Conservation (phyloP, 2,113 vertebrate species). For the Hypomesus transpacificus region DNA sequence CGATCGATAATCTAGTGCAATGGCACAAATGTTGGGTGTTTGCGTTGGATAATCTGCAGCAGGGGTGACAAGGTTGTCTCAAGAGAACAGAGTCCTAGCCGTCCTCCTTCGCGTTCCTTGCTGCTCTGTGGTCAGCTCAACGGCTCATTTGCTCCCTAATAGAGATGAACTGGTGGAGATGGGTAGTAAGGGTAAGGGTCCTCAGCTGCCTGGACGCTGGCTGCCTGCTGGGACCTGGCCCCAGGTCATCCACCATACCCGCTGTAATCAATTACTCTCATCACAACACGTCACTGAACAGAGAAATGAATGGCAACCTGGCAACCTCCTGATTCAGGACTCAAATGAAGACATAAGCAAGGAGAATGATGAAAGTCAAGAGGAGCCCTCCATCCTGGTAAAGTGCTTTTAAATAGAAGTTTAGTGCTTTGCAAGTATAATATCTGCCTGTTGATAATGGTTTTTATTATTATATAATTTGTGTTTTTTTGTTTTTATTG, state of each 20-base stretch:
- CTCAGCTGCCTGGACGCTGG: background rate
- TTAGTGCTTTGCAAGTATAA: too few relatives aligned
- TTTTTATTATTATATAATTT: too few relatives aligned
- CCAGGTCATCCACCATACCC: background rate
- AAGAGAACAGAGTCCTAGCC: background rate
- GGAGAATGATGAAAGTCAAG: too few relatives aligned
- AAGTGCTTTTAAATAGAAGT: too few relatives aligned
- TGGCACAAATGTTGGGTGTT: too few relatives aligned
- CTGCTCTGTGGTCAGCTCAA: background rate
- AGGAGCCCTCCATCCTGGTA: too few relatives aligned
- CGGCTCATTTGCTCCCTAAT: constrained; percentile 1
- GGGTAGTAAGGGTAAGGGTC: background rate
- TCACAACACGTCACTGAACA: background rate
- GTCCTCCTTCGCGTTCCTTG: background rate
- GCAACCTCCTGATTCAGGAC: too few relatives aligned
- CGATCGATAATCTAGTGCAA: too few relatives aligned
- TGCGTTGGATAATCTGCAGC: background rate
- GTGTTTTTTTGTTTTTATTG: too few relatives aligned
- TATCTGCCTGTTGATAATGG: too few relatives aligned
- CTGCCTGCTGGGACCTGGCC: background rate
- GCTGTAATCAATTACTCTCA: constrained; percentile 2
- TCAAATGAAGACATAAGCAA: too few relatives aligned
- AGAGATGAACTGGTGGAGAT: background rate
- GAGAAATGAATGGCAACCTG: too few relatives aligned
- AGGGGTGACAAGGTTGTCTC: background rate